These are phyloP conservation scores for Ammodytes dubius DNA, from an alignment of 2,113 vertebrate species.

Conservation along the genomic window DNA sequence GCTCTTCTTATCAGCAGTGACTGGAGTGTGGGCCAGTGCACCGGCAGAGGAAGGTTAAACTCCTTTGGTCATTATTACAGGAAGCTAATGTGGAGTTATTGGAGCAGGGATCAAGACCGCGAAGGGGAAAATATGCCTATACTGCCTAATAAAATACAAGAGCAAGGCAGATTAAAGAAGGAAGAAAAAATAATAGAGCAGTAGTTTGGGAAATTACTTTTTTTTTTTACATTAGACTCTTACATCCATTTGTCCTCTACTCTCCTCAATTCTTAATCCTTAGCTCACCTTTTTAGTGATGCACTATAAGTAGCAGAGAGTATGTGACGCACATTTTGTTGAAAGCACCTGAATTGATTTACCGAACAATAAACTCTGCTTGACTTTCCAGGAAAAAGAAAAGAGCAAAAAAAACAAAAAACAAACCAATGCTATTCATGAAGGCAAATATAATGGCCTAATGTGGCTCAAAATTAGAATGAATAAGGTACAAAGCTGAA, in stretches of 20 bases:
- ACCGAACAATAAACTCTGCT: too few relatives aligned
- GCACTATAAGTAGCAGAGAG: too few relatives aligned
- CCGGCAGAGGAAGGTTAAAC: constrained; percentile 38
- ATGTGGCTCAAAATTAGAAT: too few relatives aligned
- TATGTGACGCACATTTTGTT: too few relatives aligned
- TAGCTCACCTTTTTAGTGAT: too few relatives aligned
- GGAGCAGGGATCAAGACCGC: constrained; percentile 43
- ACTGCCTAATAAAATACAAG: constrained; percentile 16
- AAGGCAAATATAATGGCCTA: too few relatives aligned
- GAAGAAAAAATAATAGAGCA: constrained; percentile 7
- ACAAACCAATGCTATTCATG: too few relatives aligned
- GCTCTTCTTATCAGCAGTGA: constrained; percentile 48
- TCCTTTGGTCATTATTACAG: constrained; percentile 52
- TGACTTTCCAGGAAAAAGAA: too few relatives aligned
- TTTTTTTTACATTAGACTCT: constrained; percentile 3
- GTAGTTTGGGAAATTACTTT: not conserved
- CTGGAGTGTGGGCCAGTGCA: constrained; percentile 45
- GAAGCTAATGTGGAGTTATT: constrained; percentile 40
- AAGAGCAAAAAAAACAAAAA: too few relatives aligned
- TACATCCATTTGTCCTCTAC: constrained; percentile 2
- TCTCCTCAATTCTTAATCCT: not conserved
- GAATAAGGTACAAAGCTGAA: too few relatives aligned
- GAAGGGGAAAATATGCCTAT: constrained; percentile 2
- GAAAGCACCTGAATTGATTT: too few relatives aligned
- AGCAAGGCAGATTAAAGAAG: not conserved